phyloP scores from a whole-genome alignment of 2,888 invertebrate species.

The Drosophila subquinaria region DNA sequence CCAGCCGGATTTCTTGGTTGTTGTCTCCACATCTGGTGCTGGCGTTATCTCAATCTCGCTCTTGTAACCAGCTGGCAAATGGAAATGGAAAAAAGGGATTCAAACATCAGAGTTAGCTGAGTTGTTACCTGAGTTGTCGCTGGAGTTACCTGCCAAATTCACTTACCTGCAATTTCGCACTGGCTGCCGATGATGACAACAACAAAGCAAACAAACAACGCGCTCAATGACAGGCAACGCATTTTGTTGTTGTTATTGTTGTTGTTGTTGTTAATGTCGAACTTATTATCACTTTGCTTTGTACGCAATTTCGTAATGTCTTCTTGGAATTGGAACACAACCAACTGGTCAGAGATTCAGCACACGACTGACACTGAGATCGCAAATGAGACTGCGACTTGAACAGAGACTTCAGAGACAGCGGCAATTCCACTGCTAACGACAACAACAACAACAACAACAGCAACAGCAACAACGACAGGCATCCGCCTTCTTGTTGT shows the following conservation, averaged over 20 bases:
- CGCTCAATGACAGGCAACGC: conserved; percentile 73
- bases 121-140: background rate
- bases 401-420: conserved; percentile 38
- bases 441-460: background rate
- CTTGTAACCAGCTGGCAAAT: conserved; percentile 69
- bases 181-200: conserved; percentile 66
- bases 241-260: conserved; percentile 55
- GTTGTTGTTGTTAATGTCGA: conserved; percentile 1
- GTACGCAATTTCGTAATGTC: conserved; percentile 11
- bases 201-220: conserved; percentile 55
- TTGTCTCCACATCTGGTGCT: conserved; percentile 73
- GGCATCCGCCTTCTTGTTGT: conserved; percentile 29
- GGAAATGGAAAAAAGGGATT: background rate
- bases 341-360: conserved; percentile 67
- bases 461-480: conserved; percentile 18
- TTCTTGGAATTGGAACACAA: conserved; percentile 36
- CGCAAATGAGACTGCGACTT: conserved; percentile 59
- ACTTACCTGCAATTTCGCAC: conserved; percentile 78
- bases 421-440: no score
- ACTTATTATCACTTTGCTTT: conserved; percentile 59
- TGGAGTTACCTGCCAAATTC: background rate
- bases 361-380: conserved; percentile 49
- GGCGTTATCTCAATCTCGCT: conserved; percentile 82
- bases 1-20: conserved; percentile 81
- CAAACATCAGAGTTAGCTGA: background rate